These are phyloP conservation scores for Emmelina monodactyla DNA, from an alignment of 2,888 invertebrate genomes.

Conservation along the genomic window DNA sequence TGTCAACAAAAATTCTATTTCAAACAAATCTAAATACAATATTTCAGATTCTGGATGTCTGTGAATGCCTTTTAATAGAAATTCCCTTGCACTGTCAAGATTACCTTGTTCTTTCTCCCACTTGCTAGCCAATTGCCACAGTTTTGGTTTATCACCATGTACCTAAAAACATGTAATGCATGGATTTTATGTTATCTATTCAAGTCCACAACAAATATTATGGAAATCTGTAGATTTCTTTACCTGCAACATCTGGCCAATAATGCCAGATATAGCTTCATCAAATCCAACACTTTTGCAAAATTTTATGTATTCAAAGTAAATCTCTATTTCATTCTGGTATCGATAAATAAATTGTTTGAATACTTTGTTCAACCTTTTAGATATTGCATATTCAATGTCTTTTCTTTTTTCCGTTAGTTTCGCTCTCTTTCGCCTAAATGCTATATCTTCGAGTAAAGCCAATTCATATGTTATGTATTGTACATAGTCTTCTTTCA, in stretches of 20 bases:
- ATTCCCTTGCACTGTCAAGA: conserved; percentile 71
- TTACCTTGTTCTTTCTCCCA: conserved; percentile 79
- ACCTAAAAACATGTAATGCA: conserved; percentile 48
- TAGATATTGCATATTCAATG: conserved; percentile 73
- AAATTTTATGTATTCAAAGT: conserved; percentile 82
- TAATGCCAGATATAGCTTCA: conserved; percentile 60
- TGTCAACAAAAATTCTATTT: conserved; percentile 37
- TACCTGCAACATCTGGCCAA: conserved; percentile 71
- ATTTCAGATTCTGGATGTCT: conserved; percentile 73
- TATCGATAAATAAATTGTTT: conserved; percentile 73
- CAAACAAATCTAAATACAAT: conserved; percentile 71
- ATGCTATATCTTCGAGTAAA: conserved; percentile 70
- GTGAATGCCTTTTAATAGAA: conserved; percentile 78
- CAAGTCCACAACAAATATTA: background rate
- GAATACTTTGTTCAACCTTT: conserved; percentile 77
- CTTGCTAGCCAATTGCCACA: conserved; percentile 82
- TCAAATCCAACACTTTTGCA: conserved; percentile 71
- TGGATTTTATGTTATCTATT: background rate
- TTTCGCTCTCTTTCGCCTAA: conserved; percentile 66
- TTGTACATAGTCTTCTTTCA: conserved; percentile 73
- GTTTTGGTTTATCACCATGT: conserved; percentile 75
- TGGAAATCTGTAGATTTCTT: conserved; percentile 18
- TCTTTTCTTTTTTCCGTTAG: conserved; percentile 69
- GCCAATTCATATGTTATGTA: conserved; percentile 77
- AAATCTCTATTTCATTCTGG: conserved; percentile 75